Conservation (phyloP, 1,140 invertebrate species). For the Schlechtendalia chinensis region DNA sequence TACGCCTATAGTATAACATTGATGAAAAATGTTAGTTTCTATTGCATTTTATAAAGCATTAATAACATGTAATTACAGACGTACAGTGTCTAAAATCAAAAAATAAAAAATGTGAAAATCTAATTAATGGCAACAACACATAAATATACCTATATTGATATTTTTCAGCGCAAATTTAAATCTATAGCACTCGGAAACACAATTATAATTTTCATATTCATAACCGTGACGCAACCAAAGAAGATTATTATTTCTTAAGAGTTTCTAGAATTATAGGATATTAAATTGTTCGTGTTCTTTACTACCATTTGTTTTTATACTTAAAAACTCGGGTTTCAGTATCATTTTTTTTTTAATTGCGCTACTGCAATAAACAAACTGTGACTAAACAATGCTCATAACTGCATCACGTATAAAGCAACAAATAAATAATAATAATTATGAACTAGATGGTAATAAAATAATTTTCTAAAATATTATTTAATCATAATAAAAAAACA, state of each 20-base stretch:
- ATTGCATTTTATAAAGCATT: constrained; percentile 13
- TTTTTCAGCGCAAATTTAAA: not conserved
- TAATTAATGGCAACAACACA: not conserved
- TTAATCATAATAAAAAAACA: not conserved
- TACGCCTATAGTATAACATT: not conserved
- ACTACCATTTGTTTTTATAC: no score
- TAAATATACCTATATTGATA: not conserved
- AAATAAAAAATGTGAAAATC: not conserved
- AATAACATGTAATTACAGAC: not conserved
- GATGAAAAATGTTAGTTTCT: not conserved
- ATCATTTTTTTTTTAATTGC: not conserved
- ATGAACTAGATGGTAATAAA: not conserved
- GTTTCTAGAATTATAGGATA: not conserved
- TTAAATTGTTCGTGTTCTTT: not conserved
- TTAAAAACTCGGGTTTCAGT: not conserved
- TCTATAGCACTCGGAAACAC: not conserved
- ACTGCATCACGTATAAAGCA: not conserved
- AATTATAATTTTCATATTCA: not conserved
- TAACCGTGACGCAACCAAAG: no score
- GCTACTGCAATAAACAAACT: not conserved
- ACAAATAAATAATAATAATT: constrained; percentile 17
- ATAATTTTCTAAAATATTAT: not conserved
- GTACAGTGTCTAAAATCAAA: not conserved
- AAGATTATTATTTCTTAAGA: not conserved
- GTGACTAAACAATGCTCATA: no score